Percentiles rank a stretch among this genome's conserved stretches.
Evolutionary conservation across 2,888 invertebrate species (phyloP).

Genomic region (Acrobasis suavella): DNA sequence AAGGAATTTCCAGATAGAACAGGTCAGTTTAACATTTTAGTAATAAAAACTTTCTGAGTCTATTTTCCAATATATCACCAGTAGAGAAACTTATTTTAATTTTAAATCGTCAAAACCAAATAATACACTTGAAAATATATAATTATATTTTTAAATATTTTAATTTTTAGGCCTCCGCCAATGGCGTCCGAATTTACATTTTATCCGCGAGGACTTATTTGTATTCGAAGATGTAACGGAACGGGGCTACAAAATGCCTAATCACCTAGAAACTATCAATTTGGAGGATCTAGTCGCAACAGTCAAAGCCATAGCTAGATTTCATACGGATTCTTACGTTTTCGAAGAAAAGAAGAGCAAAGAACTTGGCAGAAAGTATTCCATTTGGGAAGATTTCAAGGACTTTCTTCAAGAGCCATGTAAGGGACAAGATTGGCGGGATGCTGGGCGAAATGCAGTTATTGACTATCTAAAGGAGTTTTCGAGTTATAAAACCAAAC

Average conservation of each 20-base stretch:
- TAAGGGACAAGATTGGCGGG: slow-evolving; percentile 52
- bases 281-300: slow-evolving; percentile 64
- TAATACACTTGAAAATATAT: too few relatives aligned
- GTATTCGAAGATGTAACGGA: slow-evolving; percentile 68
- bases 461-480: slow-evolving; percentile 60
- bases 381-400: slow-evolving; percentile 64
- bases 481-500: slow-evolving; percentile 53
- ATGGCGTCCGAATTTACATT: slow-evolving; percentile 61
- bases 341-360: slow-evolving; percentile 68
- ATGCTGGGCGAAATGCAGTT: slow-evolving; percentile 62
- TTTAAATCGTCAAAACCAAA: too few relatives aligned
- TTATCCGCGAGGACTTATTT: slow-evolving; percentile 57
- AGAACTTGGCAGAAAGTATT: slow-evolving; percentile 54
- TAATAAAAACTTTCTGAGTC: too few relatives aligned
- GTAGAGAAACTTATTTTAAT: too few relatives aligned
- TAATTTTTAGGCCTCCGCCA: slow-evolving; percentile 44
- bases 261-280: slow-evolving; percentile 49
- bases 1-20: slow-evolving; percentile 48
- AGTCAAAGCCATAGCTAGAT: slow-evolving; percentile 68
- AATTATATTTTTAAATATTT: background rate
- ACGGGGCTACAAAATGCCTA: slow-evolving; percentile 60
- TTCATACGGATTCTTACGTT: slow-evolving; percentile 75
- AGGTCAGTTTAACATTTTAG: slow-evolving; percentile 46
- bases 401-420: slow-evolving; percentile 55
- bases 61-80: too few relatives aligned